Conservation (phyloP, 2,888 invertebrate genomes). For the Crioceris asparagi region DNA sequence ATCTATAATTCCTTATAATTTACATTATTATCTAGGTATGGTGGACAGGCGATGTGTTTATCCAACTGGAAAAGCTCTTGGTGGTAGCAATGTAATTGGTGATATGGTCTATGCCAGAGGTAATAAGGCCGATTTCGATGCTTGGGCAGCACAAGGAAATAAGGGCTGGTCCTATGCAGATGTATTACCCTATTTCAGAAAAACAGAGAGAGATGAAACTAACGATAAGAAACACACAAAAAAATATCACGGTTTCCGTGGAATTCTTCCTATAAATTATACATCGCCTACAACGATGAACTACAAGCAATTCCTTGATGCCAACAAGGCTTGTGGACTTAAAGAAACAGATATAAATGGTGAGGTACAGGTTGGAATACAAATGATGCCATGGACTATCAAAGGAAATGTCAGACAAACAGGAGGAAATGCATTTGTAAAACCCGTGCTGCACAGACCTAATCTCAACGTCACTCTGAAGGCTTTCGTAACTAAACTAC, state of each 20-base stretch:
- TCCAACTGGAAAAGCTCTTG: constrained; percentile 50
- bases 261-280: constrained; percentile 6
- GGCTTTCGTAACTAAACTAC: constrained; percentile 44
- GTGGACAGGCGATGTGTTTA: constrained; percentile 47
- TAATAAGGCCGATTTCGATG: constrained; percentile 69
- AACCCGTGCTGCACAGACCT: constrained; percentile 39
- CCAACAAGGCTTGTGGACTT: constrained; percentile 46
- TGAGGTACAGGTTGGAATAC: constrained; percentile 45
- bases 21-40: constrained; percentile 17
- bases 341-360: constrained; percentile 54
- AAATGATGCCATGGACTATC: constrained; percentile 50
- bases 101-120: constrained; percentile 81
- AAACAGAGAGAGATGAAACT: constrained; percentile 7
- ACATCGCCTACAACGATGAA: constrained; percentile 6
- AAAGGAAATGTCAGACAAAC: constrained; percentile 48
- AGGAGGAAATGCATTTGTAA: constrained; percentile 50
- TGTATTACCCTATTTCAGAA: constrained; percentile 37
- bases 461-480: constrained; percentile 49
- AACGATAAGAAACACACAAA: not conserved
- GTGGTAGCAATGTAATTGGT: constrained; percentile 73
- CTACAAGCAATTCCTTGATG: constrained; percentile 25
- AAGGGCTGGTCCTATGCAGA: constrained; percentile 31
- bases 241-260: constrained; percentile 7
- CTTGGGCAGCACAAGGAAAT: constrained; percentile 72
- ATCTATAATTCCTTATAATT: no score